Conservation (phyloP, 2,797 vertebrate genomes). For the Graptemys geographica region DNA sequence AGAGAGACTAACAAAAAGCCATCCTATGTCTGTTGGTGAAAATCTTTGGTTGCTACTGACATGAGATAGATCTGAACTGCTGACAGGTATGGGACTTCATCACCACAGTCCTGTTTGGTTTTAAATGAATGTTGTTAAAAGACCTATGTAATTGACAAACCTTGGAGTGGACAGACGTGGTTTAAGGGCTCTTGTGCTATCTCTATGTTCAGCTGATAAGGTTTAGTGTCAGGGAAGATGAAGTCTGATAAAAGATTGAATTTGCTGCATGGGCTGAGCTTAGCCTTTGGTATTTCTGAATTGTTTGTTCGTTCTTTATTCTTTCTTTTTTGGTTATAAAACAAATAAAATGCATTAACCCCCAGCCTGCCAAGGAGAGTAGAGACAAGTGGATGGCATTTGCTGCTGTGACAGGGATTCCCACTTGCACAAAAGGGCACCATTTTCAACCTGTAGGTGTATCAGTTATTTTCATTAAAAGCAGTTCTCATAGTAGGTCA, state of each 20-base stretch:
- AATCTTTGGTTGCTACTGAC: neutral
- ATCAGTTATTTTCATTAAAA: neutral
- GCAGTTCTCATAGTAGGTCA: neutral
- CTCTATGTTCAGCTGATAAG: neutral
- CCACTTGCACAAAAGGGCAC: neutral
- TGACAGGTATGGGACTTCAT: neutral
- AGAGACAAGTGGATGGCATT: fast-evolving
- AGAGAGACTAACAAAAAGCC: neutral
- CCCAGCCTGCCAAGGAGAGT: fast-evolving
- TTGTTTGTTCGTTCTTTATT: neutral
- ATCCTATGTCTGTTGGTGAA: neutral
- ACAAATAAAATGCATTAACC: neutral
- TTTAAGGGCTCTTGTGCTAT: neutral
- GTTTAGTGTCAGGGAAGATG: neutral
- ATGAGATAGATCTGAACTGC: neutral
- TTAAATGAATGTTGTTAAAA: neutral
- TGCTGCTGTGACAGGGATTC: neutral
- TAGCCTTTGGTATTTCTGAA: neutral
- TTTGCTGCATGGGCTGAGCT: neutral
- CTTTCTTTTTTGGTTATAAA: neutral
- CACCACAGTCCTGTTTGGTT: neutral
- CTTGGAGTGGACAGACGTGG: neutral
- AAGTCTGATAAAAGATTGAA: neutral
- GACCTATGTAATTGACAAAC: neutral
- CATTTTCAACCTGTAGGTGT: fast-evolving